Conservation (phyloP, 2,113 vertebrate species). For the Aegotheles bennettii region DNA sequence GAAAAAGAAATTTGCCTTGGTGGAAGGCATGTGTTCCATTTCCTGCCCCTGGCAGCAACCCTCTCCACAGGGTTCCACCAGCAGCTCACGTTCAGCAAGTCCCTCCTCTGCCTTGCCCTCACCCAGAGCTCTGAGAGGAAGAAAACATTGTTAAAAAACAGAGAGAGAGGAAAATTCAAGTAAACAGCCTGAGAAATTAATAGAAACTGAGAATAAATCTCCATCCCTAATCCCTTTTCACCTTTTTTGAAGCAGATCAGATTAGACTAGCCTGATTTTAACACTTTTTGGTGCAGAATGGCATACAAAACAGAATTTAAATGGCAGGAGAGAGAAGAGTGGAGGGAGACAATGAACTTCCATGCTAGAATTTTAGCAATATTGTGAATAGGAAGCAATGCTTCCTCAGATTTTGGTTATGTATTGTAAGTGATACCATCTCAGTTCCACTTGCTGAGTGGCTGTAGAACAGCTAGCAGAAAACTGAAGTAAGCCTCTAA, state of each 20-base stretch:
- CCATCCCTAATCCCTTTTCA: slow-evolving; percentile 27
- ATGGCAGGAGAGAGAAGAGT: neutral
- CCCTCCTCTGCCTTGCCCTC: neutral
- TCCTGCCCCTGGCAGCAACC: slow-evolving; percentile 61
- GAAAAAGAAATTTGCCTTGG: slow-evolving; percentile 44
- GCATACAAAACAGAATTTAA: neutral
- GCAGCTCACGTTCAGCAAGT: neutral
- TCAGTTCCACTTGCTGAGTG: neutral
- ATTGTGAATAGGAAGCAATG: neutral
- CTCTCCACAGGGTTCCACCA: slow-evolving; percentile 27
- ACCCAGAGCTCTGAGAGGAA: neutral
- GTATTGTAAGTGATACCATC: neutral
- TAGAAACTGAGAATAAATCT: slow-evolving; percentile 25
- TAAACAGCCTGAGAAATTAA: slow-evolving; percentile 29
- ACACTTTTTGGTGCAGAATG: neutral
- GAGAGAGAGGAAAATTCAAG: neutral
- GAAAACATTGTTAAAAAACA: neutral
- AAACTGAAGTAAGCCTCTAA: neutral
- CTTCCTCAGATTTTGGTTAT: neutral
- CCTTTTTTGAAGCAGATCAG: neutral
- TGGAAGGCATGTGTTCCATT: slow-evolving; percentile 69
- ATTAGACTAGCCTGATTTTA: slow-evolving; percentile 23
- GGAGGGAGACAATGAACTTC: neutral
- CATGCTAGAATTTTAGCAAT: neutral
- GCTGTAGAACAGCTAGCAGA: neutral